Evolutionary conservation across 1,140 invertebrate genomes (phyloP).

Genomic region (Tetranychus urticae): DNA sequence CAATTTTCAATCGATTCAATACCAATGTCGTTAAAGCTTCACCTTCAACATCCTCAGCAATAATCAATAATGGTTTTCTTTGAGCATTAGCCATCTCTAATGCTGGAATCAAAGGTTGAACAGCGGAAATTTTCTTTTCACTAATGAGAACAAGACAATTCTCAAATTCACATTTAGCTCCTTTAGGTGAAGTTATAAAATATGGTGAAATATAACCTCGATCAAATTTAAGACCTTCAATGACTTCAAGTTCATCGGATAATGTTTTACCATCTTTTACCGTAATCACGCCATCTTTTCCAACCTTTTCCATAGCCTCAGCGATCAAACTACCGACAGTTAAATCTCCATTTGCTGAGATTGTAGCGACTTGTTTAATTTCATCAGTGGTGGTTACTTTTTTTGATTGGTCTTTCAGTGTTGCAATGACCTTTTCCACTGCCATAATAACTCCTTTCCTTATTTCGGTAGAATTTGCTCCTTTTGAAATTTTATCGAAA

Average conservation of each 20-base stretch:
- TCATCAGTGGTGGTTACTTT: constrained; percentile 91
- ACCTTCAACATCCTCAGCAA: constrained; percentile 97
- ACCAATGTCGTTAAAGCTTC: constrained; percentile 94
- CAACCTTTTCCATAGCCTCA: constrained; percentile 94
- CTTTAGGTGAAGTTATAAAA: constrained; percentile 94
- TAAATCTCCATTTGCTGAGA: constrained; percentile 92
- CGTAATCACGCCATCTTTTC: constrained; percentile 94
- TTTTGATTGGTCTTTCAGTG: constrained; percentile 73
- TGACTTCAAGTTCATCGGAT: constrained; percentile 84
- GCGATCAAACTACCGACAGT: constrained; percentile 80
- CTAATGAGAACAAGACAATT: constrained; percentile 80
- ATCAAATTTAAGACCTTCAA: constrained; percentile 99
- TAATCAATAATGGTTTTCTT: constrained; percentile 80
- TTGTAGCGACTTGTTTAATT: constrained; percentile 98
- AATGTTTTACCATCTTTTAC: constrained; percentile 99
- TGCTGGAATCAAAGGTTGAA: constrained; percentile 92
- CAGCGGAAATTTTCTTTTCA: constrained; percentile 94
- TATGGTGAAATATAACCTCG: constrained; percentile 99
- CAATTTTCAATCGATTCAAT: constrained; percentile 89
- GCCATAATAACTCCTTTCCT: constrained; percentile 84
- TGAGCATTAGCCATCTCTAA: constrained; percentile 84
- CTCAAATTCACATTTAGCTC: constrained; percentile 95
- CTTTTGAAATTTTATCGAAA: constrained; percentile 79
- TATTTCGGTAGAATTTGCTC: constrained; percentile 95
- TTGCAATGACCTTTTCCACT: constrained; percentile 69